These are phyloP conservation scores for Taenioides sp. DNA, from an alignment of 2,797 vertebrate genomes.

Conservation along the genomic window DNA sequence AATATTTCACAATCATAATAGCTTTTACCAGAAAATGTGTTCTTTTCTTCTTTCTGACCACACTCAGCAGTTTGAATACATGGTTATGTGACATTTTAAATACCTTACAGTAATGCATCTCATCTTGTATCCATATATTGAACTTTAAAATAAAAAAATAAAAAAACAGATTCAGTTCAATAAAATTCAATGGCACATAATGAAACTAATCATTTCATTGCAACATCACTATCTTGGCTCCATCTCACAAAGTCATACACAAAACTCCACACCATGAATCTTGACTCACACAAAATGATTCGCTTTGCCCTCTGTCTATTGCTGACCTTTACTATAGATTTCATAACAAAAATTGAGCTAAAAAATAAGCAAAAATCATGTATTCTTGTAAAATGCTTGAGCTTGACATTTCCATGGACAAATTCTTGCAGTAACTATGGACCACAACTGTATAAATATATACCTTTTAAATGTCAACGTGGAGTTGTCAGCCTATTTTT, in stretches of 20 bases:
- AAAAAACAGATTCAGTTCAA: no score
- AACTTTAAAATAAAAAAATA: neutral
- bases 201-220: neutral
- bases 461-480: constrained; percentile 53
- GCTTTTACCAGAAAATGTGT: neutral
- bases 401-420: constrained; percentile 7
- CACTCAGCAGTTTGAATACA: neutral
- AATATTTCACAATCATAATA: neutral
- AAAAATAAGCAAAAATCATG: neutral
- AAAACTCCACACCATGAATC: neutral
- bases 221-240: neutral
- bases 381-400: neutral
- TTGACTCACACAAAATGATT: neutral
- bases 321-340: neutral
- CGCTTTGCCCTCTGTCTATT: neutral
- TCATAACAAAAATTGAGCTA: neutral
- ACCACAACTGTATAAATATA: constrained; percentile 28
- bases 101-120: neutral
- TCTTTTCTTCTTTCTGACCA: neutral
- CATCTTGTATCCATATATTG: neutral
- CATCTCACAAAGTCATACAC: neutral
- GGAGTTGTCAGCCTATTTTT: constrained; percentile 25
- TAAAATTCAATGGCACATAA: no score
- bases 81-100: neutral
- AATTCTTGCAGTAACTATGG: constrained; percentile 1